Evolutionary conservation across 2,888 invertebrate species (phyloP).

Genomic region (Vandiemenella viatica): DNA sequence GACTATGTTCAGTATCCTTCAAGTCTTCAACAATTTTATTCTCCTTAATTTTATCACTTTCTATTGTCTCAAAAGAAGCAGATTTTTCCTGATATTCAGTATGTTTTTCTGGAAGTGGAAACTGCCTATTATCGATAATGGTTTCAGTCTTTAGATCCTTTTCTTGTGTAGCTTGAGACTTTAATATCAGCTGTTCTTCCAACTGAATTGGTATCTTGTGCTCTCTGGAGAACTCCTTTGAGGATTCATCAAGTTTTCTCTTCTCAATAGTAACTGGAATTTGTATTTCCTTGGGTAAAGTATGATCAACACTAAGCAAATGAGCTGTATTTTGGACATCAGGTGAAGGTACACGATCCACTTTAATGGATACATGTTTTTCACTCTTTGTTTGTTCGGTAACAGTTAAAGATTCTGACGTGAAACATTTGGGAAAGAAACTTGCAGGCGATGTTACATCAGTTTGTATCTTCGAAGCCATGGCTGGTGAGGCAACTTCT

Average conservation of each 20-base stretch:
- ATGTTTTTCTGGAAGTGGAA: background rate
- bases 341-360: slow-evolving; percentile 14
- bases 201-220: background rate
- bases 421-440: too few species aligned
- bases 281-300: background rate
- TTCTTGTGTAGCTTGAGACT: too few species aligned
- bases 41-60: background rate
- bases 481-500: background rate
- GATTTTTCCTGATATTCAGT: background rate
- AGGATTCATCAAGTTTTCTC: background rate
- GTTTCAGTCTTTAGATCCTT: background rate
- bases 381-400: slow-evolving; percentile 22
- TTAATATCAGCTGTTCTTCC: too few species aligned
- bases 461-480: too few species aligned
- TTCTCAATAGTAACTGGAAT: background rate
- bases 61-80: background rate
- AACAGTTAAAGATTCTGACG: slow-evolving; percentile 15
- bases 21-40: background rate
- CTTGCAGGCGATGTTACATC: background rate
- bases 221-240: background rate
- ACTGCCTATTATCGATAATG: background rate
- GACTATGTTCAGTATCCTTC: background rate
- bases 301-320: background rate
- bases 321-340: background rate
- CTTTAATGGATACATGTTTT: slow-evolving; percentile 21